Evolutionary conservation across 2,888 invertebrate genomes (phyloP).

Genomic region (Ophraella communa): DNA sequence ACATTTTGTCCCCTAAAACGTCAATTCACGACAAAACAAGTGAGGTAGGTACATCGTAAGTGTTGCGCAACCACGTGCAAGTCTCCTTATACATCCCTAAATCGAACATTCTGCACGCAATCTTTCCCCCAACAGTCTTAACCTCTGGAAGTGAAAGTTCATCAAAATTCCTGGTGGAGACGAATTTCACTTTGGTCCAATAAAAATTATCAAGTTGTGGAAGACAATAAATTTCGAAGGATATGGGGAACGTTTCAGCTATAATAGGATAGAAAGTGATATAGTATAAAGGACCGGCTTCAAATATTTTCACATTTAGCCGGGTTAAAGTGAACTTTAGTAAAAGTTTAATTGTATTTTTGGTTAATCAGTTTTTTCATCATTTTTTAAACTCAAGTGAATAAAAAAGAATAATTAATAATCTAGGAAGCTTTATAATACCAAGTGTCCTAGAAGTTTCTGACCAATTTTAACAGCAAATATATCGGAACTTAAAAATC

Average conservation of each 20-base stretch:
- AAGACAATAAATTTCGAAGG: background rate
- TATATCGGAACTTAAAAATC: too few relatives aligned
- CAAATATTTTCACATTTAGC: too few relatives aligned
- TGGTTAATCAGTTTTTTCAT: too few relatives aligned
- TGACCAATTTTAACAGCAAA: too few relatives aligned
- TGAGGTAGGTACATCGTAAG: background rate
- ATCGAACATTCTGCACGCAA: constrained; percentile 8
- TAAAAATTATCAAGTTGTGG: background rate
- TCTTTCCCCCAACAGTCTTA: background rate
- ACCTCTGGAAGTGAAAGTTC: constrained; percentile 18
- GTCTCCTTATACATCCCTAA: background rate
- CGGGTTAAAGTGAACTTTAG: too few relatives aligned
- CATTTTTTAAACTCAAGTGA: too few relatives aligned
- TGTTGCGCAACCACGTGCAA: constrained; percentile 12
- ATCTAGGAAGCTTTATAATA: too few relatives aligned
- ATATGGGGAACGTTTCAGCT: background rate
- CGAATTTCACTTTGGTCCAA: background rate
- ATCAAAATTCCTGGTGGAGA: background rate
- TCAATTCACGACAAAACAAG: background rate
- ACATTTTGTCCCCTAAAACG: background rate
- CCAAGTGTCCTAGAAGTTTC: too few relatives aligned
- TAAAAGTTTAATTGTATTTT: too few relatives aligned
- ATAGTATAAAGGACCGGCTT: background rate
- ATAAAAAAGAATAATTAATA: too few relatives aligned
- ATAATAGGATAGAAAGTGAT: background rate